Base-by-base conservation (phyloP, 2,797 vertebrate genomes). In the Hoplostethus atlanticus region DNA sequence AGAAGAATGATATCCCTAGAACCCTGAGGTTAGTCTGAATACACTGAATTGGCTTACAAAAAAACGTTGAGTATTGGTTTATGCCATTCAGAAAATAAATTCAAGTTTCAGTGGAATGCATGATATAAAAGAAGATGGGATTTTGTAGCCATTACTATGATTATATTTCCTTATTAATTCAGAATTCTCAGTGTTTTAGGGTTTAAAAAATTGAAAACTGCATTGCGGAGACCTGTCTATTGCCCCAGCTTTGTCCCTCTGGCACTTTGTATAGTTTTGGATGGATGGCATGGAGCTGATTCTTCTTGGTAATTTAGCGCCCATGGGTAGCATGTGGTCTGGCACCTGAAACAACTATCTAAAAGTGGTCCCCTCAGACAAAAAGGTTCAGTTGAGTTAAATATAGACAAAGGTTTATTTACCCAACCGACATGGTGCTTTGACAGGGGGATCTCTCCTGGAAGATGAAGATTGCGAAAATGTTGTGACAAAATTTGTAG, bases 91-190 rank as follows among this genome's bases (percentile, higher is more conserved):
- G 47, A 46, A 55, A 34, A 12, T 61, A 60, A 25, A 17, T 13
- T 12, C 36, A 42, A 9, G 57, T 66, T 61, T 46, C 36, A 57
- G 64, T 67, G 71, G 64, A 59, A 57, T 87, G 81, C 87, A 85
- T 89, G 87, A 85, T 64, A 57, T 50, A 66, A 63, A 72, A 52
- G 40, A 70, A 60, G 60, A 28, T 28, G 28, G 28, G 28, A 28
- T 28, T 28, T 28, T 28, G 21, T 28, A 76, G 79, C 65, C 48
- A 34, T 53, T 53, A 13, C 31, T 44, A 64, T 34, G n/a, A 67
- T 46, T 30, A 34, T 11, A 62, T 61, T 61, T 79, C 72, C n/a
- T 71, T 12, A 28, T 64, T 50, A 9, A 75, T 46, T 74, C 31
- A 30, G 30, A 64, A 47, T 65, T n/a, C 40, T 72, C 15, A 56